Base-by-base conservation (phyloP, 1,140 invertebrate genomes). In the Aphelenchoides avenae region DNA sequence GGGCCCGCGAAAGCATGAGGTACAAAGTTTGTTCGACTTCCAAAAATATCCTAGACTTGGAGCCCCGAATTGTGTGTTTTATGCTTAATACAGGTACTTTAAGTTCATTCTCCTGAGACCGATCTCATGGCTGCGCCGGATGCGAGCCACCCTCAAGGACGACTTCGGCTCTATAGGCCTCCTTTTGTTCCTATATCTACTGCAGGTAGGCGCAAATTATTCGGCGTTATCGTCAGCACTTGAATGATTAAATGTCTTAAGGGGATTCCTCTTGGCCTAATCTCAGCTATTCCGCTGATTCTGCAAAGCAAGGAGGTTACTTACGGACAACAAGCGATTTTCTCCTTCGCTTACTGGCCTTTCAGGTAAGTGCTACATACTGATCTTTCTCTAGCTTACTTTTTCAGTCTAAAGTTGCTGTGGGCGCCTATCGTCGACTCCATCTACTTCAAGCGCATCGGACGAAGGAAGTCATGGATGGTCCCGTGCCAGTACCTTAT, bases 371-470 rank as follows among this genome's bases (percentile, higher is more conserved):
- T 15, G 7, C 15, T 60, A 18, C 15, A 9, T 30, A 34, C 13
- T 42, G 34, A 44, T 62, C 40, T 6, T 53, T 53, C 15, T 46
- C 26, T 49, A 39, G 5, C 39, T 46, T 46, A 4, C 5, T 3
- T 44, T 62, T 63, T 66, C 27, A 65, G 63, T 29, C 61, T 98
- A 15, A 99, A 99, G 80, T 79, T 98, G 26, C 75, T 99, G 39
- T 99, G 94, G 95, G 95, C 94, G 3, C 94, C 94, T 1, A 84
- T 98, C 69, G 91, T 98, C 1, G 95, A 99, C 79, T 87, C 91
- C 0, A 73, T 93, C 20, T 97, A 88, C 78, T 84, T 85, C 34
- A 77, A 81, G 20, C 80, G 81, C 61, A 87, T 97, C 79, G 94
- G 94, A 1, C 81, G 93, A 33, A 81, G 94, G 59, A 99, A 99